These are phyloP conservation scores for Echinops telfairi DNA, from an alignment of 2,113 vertebrate species.

Conservation along the genomic window DNA sequence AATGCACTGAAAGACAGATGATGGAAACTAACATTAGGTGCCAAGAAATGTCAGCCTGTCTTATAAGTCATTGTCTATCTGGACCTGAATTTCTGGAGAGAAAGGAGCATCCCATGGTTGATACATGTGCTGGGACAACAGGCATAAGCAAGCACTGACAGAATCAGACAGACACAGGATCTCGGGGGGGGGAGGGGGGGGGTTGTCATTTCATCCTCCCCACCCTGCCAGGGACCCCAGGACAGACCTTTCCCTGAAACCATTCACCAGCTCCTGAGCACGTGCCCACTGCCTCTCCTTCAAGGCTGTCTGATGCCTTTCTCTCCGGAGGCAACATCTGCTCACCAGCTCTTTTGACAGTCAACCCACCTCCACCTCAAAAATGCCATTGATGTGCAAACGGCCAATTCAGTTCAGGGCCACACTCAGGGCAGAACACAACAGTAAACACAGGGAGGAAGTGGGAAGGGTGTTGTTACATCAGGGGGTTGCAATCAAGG, in stretches of 20 bases:
- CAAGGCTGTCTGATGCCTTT: background rate
- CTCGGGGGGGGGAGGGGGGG: too few relatives aligned
- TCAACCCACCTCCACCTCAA: background rate
- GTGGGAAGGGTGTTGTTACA: too few relatives aligned
- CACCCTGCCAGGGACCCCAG: background rate
- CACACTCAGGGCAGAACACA: too few relatives aligned
- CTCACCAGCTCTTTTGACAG: background rate
- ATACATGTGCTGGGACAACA: background rate
- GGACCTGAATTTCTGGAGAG: background rate
- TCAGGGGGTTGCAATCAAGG: too few relatives aligned
- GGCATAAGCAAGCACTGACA: fast-evolving
- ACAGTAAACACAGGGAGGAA: too few relatives aligned
- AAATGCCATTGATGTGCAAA: background rate
- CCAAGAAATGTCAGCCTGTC: background rate
- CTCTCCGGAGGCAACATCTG: background rate
- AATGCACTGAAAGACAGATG: background rate
- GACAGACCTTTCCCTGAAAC: background rate
- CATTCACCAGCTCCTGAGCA: background rate
- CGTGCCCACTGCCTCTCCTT: background rate
- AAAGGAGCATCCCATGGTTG: background rate
- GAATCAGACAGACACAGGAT: background rate
- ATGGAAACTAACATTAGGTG: background rate
- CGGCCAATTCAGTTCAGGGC: too few relatives aligned
- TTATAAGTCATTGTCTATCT: background rate
- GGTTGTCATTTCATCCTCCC: background rate